A percentile compares a stretch with the other conserved stretches of the same genome.
Evolutionary conservation across 37 sponge, comb jelly and placozoan species (phyloP).

Genomic region (Petrosia ficiformis): DNA sequence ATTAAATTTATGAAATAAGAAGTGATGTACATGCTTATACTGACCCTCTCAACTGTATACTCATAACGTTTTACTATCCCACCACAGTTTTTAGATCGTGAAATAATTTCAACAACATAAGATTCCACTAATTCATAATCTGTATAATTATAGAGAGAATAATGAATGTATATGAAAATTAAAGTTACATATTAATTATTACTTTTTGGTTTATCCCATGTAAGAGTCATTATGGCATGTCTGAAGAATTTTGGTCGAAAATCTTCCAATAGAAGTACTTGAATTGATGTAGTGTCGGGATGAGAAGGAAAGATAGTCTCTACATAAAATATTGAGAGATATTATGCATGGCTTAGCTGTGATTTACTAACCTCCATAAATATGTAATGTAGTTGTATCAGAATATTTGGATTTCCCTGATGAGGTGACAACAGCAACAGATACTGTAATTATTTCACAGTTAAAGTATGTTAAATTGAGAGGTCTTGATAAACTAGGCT

Average conservation of each 20-base stretch:
- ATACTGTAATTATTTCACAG: constrained; percentile 38
- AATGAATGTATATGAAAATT: too few relatives aligned
- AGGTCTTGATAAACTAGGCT: constrained; percentile 31
- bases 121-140: background rate
- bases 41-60: too few relatives aligned
- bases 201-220: background rate
- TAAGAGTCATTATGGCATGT: background rate
- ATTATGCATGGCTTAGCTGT: background rate
- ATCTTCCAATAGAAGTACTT: background rate
- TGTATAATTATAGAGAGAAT: background rate
- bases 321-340: background rate
- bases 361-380: background rate
- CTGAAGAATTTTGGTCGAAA: background rate
- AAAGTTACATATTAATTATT: background rate
- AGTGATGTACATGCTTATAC: too few relatives aligned
- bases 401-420: constrained; percentile 7
- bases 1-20: too few relatives aligned
- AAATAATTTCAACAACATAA: background rate
- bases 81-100: too few relatives aligned
- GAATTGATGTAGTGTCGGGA: background rate
- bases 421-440: constrained; percentile 39
- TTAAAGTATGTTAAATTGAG: constrained; percentile 34
- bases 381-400: background rate
- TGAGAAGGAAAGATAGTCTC: background rate
- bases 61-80: too few relatives aligned